Conservation (phyloP, 2,888 invertebrate species). For the Pachymerium ferrugineum region DNA sequence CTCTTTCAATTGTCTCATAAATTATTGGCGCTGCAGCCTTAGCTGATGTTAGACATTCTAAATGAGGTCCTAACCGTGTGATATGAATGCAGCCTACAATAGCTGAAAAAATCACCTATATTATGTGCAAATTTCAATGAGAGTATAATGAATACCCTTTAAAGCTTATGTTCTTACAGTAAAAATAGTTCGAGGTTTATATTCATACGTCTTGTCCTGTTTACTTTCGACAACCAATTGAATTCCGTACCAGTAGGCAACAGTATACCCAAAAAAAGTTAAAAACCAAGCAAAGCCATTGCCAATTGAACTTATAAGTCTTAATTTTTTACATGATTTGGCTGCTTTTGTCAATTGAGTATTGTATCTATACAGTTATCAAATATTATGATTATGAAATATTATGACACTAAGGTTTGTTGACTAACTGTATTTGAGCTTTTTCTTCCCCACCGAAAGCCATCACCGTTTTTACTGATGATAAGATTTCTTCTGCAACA, state of each 20-base stretch:
- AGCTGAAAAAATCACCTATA: conserved; percentile 73
- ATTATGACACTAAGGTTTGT: background rate
- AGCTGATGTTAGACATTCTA: conserved; percentile 66
- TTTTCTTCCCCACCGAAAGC: conserved; percentile 43
- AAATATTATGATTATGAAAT: background rate
- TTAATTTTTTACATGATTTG: conserved; percentile 59
- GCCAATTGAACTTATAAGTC: conserved; percentile 63
- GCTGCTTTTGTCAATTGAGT: conserved; percentile 58
- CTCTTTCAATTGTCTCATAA: conserved; percentile 65
- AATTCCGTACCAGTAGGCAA: conserved; percentile 76
- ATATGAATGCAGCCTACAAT: conserved; percentile 71
- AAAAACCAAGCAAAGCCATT: conserved; percentile 64
- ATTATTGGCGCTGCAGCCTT: conserved; percentile 66
- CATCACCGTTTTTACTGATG: conserved; percentile 42
- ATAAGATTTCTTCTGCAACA: conserved; percentile 42
- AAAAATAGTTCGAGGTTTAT: conserved; percentile 64
- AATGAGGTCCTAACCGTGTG: conserved; percentile 66
- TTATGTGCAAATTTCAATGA: conserved; percentile 33
- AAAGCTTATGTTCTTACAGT: conserved; percentile 54
- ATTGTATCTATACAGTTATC: conserved; percentile 55
- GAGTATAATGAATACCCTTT: background rate
- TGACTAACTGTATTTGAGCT: conserved; percentile 43
- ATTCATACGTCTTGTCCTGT: conserved; percentile 53
- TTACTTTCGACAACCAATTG: conserved; percentile 62
- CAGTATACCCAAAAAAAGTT: conserved; percentile 64